Evolutionary conservation across 1,140 invertebrate species (phyloP).

Genomic region (Thaumatotibia leucotreta): DNA sequence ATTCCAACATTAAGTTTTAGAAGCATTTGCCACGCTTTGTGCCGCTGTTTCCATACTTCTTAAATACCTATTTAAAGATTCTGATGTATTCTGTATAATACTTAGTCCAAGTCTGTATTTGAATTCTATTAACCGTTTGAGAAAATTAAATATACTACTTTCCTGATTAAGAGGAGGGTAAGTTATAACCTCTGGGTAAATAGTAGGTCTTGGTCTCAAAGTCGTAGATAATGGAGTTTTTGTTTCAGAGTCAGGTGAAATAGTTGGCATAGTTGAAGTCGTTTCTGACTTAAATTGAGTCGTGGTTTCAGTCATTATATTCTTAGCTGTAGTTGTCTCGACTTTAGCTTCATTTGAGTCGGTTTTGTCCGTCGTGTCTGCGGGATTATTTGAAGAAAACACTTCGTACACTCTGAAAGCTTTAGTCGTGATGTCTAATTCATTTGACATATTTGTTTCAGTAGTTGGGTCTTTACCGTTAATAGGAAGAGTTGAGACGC

Average conservation of each 20-base stretch:
- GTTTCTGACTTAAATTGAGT: constrained; percentile 55
- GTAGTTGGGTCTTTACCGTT: constrained; percentile 38
- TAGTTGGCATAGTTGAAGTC: constrained; percentile 46
- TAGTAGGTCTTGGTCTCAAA: constrained; percentile 28
- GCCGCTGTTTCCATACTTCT: constrained; percentile 53
- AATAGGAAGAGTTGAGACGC: constrained; percentile 55
- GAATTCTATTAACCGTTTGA: constrained; percentile 69
- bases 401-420: constrained; percentile 64
- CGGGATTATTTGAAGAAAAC: constrained; percentile 36
- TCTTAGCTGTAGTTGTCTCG: constrained; percentile 40
- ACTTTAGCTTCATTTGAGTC: constrained; percentile 29
- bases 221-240: constrained; percentile 22
- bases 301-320: constrained; percentile 57
- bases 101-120: constrained; percentile 70
- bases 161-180: constrained; percentile 51
- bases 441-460: constrained; percentile 41
- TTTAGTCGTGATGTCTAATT: constrained; percentile 53
- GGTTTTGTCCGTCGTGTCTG: constrained; percentile 20
- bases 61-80: constrained; percentile 67
- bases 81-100: constrained; percentile 67
- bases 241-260: constrained; percentile 31
- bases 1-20: constrained; percentile 25
- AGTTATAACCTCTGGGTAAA: constrained; percentile 52
- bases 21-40: constrained; percentile 44
- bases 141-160: constrained; percentile 60